Evolutionary conservation across 2,888 invertebrate species (phyloP).

Genomic region (Saturnia pavonia): DNA sequence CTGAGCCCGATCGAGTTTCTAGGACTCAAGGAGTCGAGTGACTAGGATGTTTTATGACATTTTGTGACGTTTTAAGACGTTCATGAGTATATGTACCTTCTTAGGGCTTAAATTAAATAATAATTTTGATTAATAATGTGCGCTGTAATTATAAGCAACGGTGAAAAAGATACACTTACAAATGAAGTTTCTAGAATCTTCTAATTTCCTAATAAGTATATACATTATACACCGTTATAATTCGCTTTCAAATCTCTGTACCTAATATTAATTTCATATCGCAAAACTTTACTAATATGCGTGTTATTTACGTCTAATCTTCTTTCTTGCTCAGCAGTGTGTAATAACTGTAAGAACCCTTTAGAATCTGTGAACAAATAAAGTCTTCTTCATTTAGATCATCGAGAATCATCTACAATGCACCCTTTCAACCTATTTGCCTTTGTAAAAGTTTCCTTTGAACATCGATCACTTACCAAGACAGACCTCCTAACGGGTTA

Average conservation of each 20-base stretch:
- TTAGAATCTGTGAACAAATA: slow-evolving; percentile 58
- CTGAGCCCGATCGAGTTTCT: too few relatives aligned
- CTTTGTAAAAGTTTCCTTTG: slow-evolving; percentile 12
- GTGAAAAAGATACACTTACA: too few relatives aligned
- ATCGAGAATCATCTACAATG: background rate
- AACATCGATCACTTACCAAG: background rate
- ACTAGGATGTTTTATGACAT: too few relatives aligned
- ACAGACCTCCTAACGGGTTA: background rate
- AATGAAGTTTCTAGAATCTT: too few relatives aligned
- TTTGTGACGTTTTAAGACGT: too few relatives aligned
- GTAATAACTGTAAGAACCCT: slow-evolving; percentile 65
- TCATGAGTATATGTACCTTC: too few relatives aligned
- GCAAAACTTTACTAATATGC: slow-evolving; percentile 1
- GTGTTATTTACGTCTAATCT: slow-evolving; percentile 22
- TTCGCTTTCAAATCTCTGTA: background rate
- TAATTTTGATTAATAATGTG: too few relatives aligned
- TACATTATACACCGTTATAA: background rate
- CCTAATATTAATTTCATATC: background rate
- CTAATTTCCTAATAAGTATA: too few relatives aligned
- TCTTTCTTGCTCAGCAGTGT: slow-evolving; percentile 55
- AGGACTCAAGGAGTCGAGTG: too few relatives aligned
- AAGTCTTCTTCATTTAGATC: slow-evolving; percentile 8
- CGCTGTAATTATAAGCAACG: too few relatives aligned
- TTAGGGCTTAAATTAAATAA: too few relatives aligned
- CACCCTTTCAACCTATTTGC: background rate